These are phyloP conservation scores for Tonatia bakeri DNA, from an alignment of 2,113 vertebrate species.

Conservation along the genomic window DNA sequence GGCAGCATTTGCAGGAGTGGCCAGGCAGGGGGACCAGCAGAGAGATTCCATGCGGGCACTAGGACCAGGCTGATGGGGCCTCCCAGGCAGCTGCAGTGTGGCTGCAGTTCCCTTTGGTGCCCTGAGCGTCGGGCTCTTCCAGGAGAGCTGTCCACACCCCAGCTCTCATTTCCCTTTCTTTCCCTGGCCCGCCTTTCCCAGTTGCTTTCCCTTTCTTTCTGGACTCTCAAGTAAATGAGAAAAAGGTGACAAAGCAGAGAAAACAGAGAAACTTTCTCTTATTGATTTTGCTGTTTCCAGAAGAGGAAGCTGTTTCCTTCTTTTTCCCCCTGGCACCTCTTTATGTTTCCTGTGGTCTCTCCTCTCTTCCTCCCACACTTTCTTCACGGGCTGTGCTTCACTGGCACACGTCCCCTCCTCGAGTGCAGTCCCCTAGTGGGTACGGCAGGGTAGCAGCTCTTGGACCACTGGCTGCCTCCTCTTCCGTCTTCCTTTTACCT, in stretches of 20 bases:
- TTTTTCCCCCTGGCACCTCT: too few species aligned
- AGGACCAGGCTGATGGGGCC: slow-evolving; percentile 45
- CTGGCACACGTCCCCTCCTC: not conserved
- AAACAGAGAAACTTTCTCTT: slow-evolving; percentile 45
- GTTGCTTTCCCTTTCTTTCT: slow-evolving; percentile 24
- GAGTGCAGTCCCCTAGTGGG: not conserved
- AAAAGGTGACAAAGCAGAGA: slow-evolving; percentile 7
- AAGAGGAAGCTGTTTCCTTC: not conserved
- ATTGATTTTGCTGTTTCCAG: not conserved
- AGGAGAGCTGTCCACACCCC: not conserved
- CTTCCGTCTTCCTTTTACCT: not conserved
- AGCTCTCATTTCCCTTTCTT: not conserved
- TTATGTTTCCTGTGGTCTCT: not conserved
- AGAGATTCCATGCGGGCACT: not conserved
- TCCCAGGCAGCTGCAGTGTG: slow-evolving; percentile 29
- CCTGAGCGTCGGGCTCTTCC: not conserved
- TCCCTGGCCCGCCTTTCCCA: not conserved
- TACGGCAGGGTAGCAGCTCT: not conserved
- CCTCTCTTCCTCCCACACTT: not conserved
- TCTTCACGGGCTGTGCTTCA: not conserved
- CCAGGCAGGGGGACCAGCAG: not conserved
- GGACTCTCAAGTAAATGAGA: slow-evolving; percentile 3
- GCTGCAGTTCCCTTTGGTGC: not conserved
- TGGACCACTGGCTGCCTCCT: not conserved
- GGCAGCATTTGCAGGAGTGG: not conserved